Percentiles rank a stretch among this genome's conserved stretches.
Conservation (phyloP, 2,888 invertebrate species). For the Gibbula magus region DNA sequence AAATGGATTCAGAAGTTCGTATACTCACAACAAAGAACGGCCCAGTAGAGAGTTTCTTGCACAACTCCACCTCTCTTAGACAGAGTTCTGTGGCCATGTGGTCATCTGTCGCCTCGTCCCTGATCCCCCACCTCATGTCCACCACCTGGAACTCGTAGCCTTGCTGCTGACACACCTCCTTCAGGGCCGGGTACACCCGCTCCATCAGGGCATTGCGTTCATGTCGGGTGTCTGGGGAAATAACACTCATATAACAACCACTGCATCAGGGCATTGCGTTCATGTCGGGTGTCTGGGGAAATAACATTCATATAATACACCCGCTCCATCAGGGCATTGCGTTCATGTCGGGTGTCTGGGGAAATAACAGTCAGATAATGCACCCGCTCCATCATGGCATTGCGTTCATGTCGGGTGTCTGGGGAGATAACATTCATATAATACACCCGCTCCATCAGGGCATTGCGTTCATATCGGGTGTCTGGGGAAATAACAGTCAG, state of each 20-base stretch:
- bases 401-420: no score
- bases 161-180: slow-evolving; percentile 60
- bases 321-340: no score
- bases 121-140: slow-evolving; percentile 71
- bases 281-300: no score
- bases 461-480: slow-evolving; percentile 42
- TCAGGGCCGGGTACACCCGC: slow-evolving; percentile 65
- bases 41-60: slow-evolving; percentile 68
- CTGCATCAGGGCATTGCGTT: no score
- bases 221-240: slow-evolving; percentile 59
- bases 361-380: no score
- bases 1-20: no score
- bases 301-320: no score
- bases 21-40: slow-evolving; percentile 69
- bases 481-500: no score
- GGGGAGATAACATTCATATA: no score
- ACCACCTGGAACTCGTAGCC: slow-evolving; percentile 72
- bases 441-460: slow-evolving; percentile 55
- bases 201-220: slow-evolving; percentile 69
- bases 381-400: no score
- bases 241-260: not conserved
- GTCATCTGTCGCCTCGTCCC: slow-evolving; percentile 69
- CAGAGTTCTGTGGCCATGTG: slow-evolving; percentile 70
- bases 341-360: slow-evolving; percentile 46
- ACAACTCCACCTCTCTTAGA: slow-evolving; percentile 64